Conservation (phyloP, 2,797 vertebrate genomes). For the Telmatherina bonti region DNA sequence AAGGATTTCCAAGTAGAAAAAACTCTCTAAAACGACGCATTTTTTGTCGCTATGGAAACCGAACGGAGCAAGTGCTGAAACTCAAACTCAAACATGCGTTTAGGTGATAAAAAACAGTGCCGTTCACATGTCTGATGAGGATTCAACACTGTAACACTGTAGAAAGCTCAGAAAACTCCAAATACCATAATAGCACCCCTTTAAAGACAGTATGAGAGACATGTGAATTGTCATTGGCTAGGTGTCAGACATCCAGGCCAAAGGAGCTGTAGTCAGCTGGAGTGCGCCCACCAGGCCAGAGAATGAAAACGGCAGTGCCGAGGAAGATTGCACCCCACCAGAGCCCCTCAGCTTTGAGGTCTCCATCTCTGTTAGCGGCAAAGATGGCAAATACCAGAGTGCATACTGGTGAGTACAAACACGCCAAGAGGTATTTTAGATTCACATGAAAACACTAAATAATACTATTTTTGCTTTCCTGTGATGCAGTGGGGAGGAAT, state of each 20-base stretch:
- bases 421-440: neutral
- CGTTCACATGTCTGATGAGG: too few species aligned
- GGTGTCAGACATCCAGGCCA: constrained; percentile 92
- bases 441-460: neutral
- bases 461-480: constrained; percentile 6
- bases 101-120: too few species aligned
- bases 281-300: constrained; percentile 82
- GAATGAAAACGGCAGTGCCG: constrained; percentile 76
- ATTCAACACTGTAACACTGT: too few species aligned
- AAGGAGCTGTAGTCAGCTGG: constrained; percentile 87
- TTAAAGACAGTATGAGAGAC: constrained; percentile 6
- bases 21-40: too few species aligned
- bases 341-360: constrained; percentile 90
- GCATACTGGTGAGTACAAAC: constrained; percentile 85
- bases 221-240: constrained; percentile 54
- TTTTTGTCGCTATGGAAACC: too few species aligned
- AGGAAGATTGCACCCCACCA: constrained; percentile 58
- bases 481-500: constrained; percentile 88
- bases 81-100: too few species aligned
- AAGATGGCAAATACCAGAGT: constrained; percentile 92
- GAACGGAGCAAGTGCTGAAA: too few species aligned
- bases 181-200: too few species aligned
- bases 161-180: too few species aligned
- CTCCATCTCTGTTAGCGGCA: constrained; percentile 88
- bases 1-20: too few species aligned